phyloP scores from a whole-genome alignment of 1,140 invertebrate species.

The Saxidomus purpurata region DNA sequence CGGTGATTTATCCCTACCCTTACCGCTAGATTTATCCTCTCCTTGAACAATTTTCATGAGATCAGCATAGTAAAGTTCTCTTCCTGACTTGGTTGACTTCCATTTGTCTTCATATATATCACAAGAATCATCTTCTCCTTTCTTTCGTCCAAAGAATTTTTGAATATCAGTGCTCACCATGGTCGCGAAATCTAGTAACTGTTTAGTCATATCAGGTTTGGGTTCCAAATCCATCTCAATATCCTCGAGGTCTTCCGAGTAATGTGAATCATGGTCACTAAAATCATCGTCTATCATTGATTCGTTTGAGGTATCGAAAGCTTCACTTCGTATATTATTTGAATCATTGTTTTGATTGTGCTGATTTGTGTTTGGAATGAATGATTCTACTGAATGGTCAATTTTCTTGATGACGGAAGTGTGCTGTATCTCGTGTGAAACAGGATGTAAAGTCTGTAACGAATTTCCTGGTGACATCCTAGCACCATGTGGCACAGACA shows the following conservation, averaged over 20 bases:
- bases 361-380: conserved; percentile 5
- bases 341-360: neutral
- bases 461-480: conserved; percentile 53
- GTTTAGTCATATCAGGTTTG: conserved; percentile 78
- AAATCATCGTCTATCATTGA: conserved; percentile 80
- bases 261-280: conserved; percentile 82
- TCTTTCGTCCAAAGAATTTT: conserved; percentile 83
- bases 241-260: conserved; percentile 78
- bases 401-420: conserved; percentile 65
- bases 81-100: conserved; percentile 80
- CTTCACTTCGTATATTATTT: neutral
- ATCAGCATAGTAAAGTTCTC: conserved; percentile 84
- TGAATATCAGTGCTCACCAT: conserved; percentile 84
- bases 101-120: conserved; percentile 85
- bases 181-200: conserved; percentile 81
- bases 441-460: conserved; percentile 39
- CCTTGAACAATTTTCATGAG: conserved; percentile 82
- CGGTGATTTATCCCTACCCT: conserved; percentile 55
- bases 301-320: conserved; percentile 44
- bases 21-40: conserved; percentile 70
- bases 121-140: conserved; percentile 82
- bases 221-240: conserved; percentile 59
- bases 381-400: conserved; percentile 59
- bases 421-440: conserved; percentile 45
- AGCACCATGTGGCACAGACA: conserved; percentile 49